Evolutionary conservation across 2,113 vertebrate genomes (phyloP), one percentile per base, ranked within the genome.

Genomic region (Centropus bengalensis): DNA sequence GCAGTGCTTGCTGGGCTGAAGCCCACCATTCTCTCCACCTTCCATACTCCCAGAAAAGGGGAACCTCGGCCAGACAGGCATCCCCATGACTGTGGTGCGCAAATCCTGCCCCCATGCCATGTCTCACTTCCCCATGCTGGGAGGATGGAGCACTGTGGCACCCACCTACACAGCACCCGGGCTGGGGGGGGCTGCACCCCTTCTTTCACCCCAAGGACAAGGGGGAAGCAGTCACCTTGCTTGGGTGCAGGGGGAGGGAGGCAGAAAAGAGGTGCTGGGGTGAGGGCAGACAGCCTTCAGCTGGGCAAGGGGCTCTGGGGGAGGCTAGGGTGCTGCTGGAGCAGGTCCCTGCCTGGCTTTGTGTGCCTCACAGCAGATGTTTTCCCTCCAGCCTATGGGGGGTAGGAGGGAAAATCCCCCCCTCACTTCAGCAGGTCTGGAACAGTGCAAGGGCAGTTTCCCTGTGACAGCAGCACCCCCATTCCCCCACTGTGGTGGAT

Each of bases 351-450:
- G 52, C 36, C 28, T 5, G 5, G 74, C 8, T 94, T 69, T 52
- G 19, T 54, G 36, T 30, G 11, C 33, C 54, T n/a, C 6, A 1
- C 22, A 67, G 38, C 8, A 74, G 44, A 32, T 6, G 14, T 26
- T 89, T 67, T n/a, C 73, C 62, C 52, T 82, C 45, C 45, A 63
- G 28, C 62, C 59, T 38, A 4, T 0, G 0, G 54, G 8, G 8
- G 17, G 9, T 19, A 26, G 9, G 21, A 36, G 68, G 23, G 24
- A n/a, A 94, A 92, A 58, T 24, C 24, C 17, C 28, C 60, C 71
- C 6, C 3, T 11, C 0, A 5, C 55, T 62, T 28, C 42, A 36
- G 1, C 0, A 1, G 32, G 28, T 0, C 21, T 24, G 32, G 51
- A 81, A 42, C 51, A 70, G 33, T 4, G 2, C 1, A 3, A 23